phyloP scores from a whole-genome alignment of 2,797 vertebrate species.

The Spinus olivaceus region DNA sequence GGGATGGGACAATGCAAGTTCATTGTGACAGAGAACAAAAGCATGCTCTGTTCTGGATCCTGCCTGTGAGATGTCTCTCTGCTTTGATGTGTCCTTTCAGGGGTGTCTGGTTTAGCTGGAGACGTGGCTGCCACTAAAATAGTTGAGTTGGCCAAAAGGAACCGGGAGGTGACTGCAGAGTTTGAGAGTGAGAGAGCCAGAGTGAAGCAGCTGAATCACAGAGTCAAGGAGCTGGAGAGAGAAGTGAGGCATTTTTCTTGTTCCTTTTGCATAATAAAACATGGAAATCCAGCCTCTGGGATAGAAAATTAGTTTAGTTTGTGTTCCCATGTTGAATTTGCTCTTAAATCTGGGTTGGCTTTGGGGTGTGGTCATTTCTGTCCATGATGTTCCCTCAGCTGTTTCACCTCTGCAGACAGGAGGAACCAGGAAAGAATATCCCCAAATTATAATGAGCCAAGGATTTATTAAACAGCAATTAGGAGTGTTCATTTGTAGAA shows the following conservation, averaged over 20 bases:
- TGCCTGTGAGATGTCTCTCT: not conserved
- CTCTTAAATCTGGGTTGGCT: not conserved
- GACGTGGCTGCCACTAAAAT: constrained; percentile 90
- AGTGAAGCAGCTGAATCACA: constrained; percentile 81
- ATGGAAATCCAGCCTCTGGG: not conserved
- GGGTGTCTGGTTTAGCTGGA: constrained; percentile 79
- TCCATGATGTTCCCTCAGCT: not conserved
- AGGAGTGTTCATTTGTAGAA: not conserved
- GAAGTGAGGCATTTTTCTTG: constrained; percentile 77
- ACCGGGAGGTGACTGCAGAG: constrained; percentile 83
- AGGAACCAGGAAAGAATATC: not conserved
- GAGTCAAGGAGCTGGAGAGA: constrained; percentile 85
- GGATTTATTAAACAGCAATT: not conserved
- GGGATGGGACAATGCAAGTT: not conserved
- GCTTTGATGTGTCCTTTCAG: constrained; percentile 65
- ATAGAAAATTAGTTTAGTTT: not conserved
- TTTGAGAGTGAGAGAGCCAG: constrained; percentile 81
- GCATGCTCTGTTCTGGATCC: not conserved
- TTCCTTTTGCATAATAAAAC: not conserved
- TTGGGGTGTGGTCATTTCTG: not conserved
- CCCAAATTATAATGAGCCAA: not conserved
- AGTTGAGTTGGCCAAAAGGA: constrained; percentile 90
- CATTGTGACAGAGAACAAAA: constrained; percentile 27
- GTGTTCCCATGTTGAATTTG: not conserved
- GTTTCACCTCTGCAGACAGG: not conserved